phyloP scores from a whole-genome alignment of 2,797 vertebrate species.

The Propithecus perrieri region DNA sequence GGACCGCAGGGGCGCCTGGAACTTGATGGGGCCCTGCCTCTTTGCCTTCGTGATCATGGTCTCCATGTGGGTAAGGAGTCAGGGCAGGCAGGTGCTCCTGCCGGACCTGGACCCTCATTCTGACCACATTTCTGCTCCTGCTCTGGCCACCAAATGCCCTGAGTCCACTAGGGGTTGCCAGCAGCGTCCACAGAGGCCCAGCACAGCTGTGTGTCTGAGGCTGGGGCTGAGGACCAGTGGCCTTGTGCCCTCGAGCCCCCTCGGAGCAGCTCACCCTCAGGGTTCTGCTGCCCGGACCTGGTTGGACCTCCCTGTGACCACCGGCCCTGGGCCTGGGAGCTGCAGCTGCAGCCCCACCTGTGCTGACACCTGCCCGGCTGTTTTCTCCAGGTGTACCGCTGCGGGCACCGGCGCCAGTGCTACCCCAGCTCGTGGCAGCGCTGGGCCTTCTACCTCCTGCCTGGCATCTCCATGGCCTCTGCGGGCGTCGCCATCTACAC shows the following conservation, averaged over 20 bases:
- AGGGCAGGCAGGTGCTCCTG: neutral
- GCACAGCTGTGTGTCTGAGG: neutral
- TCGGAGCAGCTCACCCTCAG: neutral
- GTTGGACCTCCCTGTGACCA: neutral
- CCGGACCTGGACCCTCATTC: neutral
- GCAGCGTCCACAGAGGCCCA: neutral
- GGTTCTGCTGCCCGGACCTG: neutral
- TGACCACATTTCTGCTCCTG: neutral
- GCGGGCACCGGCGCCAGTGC: conserved; percentile 89
- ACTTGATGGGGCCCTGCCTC: conserved; percentile 94
- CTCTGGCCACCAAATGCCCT: neutral
- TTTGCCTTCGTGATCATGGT: conserved; percentile 87
- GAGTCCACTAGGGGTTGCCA: neutral
- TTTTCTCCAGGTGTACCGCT: conserved; percentile 88
- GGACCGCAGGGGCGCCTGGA: conserved; percentile 96
- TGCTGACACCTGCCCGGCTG: fast-evolving
- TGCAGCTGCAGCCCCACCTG: neutral
- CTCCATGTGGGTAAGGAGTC: conserved; percentile 86
- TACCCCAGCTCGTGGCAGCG: conserved; percentile 95
- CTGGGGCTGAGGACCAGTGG: neutral
- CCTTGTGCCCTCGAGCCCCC: neutral
- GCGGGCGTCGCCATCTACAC: conserved; percentile 91
- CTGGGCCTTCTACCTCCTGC: conserved; percentile 94
- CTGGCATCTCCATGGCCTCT: conserved; percentile 90
- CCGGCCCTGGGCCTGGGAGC: neutral